These are phyloP conservation scores for Betta splendens DNA, from an alignment of 2,797 vertebrate genomes.

Conservation along the genomic window DNA sequence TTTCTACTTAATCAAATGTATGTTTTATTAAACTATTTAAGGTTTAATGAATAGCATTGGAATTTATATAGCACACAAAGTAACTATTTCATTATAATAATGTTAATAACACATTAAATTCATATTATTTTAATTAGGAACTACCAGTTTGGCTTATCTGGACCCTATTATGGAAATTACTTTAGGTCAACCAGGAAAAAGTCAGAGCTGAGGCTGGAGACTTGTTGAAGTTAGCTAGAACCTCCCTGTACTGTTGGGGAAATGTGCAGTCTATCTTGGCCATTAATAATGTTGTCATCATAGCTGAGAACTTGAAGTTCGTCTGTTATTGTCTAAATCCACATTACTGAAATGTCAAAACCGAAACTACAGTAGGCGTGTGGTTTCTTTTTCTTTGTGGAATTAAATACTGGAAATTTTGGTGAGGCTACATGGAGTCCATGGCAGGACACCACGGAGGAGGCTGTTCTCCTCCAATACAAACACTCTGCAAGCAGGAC, in stretches of 20 bases:
- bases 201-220: conserved; percentile 32
- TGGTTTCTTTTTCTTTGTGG: too few species aligned
- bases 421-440: too few species aligned
- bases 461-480: neutral
- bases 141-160: neutral
- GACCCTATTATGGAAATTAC: neutral
- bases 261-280: conserved; percentile 85
- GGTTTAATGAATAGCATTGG: conserved; percentile 20
- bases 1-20: conserved; percentile 31
- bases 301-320: conserved; percentile 85
- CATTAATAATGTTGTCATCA: conserved; percentile 98
- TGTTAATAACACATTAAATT: conserved; percentile 1
- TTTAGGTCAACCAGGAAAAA: conserved; percentile 32
- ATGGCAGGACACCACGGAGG: too few species aligned
- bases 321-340: conserved; percentile 66
- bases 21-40: conserved; percentile 39
- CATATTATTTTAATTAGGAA: conserved; percentile 1
- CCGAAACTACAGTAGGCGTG: neutral
- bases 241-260: conserved; percentile 93
- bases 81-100: conserved; percentile 7
- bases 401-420: too few species aligned
- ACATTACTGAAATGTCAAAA: conserved; percentile 34
- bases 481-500: neutral
- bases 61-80: conserved; percentile 23
- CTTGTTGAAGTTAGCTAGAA: too few species aligned